Base-by-base conservation (phyloP, 1,140 invertebrate genomes). In the Drosophila seguyi region DNA sequence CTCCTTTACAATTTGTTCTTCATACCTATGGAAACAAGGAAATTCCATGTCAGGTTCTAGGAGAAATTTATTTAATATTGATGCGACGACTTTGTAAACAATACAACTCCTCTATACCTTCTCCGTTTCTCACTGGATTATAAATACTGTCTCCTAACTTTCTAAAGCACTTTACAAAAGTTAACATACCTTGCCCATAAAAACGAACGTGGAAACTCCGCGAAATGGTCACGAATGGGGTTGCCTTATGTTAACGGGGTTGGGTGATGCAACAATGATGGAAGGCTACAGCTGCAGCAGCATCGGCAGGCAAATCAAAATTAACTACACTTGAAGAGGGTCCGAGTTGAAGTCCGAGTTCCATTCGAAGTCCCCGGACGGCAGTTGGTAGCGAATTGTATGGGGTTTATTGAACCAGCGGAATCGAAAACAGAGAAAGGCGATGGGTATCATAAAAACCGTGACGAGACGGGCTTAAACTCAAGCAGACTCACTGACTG, bases 271-370 rank as follows among this genome's bases (percentile, higher is more conserved):
- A 58, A 56, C 41, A 47, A 31, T 75, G 41, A 75, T 25, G 58
- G 22, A 47, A 41, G 50, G 38, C n/a, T 42, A 31, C 44, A 53
- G n/a, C 38, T 20, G 36, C 50, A 47, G 36, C 50, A 47, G 39
- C 61, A 50, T 57, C 68, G 66, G 47, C 67, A 59, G 74, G 60
- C 76, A 79, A 88, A 84, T 87, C 83, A 79, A 73, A 88, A 84
- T 84, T 88, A 88, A 88, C 76, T 69, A 87, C 80, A 77, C 76
- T 88, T 83, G 79, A 88, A 87, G 74, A 36, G 73, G 66, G 29
- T 42, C 20, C 47, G 36, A 31, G 53, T n/a, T 34, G 18, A 6
- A 52, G 34, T 63, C 52, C 29, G 53, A 55, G 62, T 52, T 48
- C 18, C 50, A 57, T 52, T 50, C 20, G 20, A n/a, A 41, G 60